Percentiles rank a stretch among this genome's conserved stretches.
These are phyloP conservation scores for Cisticola juncidis DNA, from an alignment of 2,113 vertebrate species.

Conservation along the genomic window DNA sequence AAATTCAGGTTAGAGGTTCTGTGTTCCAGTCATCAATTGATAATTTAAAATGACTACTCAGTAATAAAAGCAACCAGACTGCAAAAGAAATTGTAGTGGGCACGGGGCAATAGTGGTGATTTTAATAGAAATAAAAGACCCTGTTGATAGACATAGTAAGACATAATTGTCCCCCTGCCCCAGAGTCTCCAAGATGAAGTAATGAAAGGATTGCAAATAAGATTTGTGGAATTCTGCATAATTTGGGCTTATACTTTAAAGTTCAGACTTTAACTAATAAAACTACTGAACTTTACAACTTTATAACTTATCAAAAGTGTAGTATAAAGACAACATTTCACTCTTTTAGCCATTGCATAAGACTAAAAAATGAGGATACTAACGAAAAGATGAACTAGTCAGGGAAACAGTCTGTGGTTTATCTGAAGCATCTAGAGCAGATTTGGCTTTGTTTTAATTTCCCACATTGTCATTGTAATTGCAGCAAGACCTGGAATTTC, in stretches of 20 bases:
- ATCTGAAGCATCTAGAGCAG: neutral
- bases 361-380: neutral
- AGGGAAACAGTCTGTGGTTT: neutral
- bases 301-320: neutral
- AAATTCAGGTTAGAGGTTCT: neutral
- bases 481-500: neutral
- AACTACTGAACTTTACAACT: neutral
- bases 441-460: neutral
- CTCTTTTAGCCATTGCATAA: neutral
- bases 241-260: neutral
- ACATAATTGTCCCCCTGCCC: rapidly evolving
- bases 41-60: neutral
- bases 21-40: neutral
- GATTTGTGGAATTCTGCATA: neutral
- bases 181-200: neutral
- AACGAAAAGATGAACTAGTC: neutral
- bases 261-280: neutral
- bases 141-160: rapidly evolving
- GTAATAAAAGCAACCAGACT: neutral
- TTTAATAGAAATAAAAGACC: neutral
- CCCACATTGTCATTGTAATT: rapidly evolving
- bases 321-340: neutral
- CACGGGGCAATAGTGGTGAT: neutral
- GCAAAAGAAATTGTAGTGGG: neutral
- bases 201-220: neutral